phyloP scores from a whole-genome alignment of 2,113 vertebrate species.

The Psophia crepitans region DNA sequence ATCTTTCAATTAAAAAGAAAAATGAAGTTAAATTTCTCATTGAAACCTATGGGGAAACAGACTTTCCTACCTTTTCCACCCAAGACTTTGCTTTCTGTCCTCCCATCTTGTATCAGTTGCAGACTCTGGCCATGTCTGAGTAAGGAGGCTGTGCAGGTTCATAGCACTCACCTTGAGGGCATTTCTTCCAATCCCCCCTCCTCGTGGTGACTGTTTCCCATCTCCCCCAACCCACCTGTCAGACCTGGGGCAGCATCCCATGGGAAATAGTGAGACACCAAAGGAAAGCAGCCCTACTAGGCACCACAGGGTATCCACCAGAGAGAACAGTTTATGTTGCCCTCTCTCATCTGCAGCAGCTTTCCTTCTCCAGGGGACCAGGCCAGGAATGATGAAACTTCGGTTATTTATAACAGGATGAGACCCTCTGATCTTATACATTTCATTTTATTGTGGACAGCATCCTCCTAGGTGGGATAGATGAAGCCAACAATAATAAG shows the following conservation, averaged over 20 bases:
- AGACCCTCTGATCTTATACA: neutral
- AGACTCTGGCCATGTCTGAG: neutral
- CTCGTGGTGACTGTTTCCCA: neutral
- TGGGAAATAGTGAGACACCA: rapidly evolving
- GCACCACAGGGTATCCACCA: neutral
- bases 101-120: neutral
- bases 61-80: neutral
- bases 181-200: neutral
- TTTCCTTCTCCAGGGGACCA: neutral
- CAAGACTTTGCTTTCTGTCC: neutral
- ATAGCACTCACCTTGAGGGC: rapidly evolving
- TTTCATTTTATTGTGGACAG: neutral
- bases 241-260: neutral
- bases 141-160: rapidly evolving
- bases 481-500: neutral
- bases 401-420: neutral
- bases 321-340: rapidly evolving
- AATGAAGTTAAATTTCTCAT: neutral
- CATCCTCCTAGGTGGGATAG: neutral
- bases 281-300: neutral
- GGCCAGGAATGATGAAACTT: neutral
- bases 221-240: neutral
- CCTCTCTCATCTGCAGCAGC: neutral
- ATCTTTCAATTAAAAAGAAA: neutral
- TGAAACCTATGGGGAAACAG: neutral